Percentiles rank a stretch among this genome's conserved stretches.
These are phyloP conservation scores for Spea bombifrons DNA, from an alignment of 2,113 vertebrate species.

Conservation along the genomic window DNA sequence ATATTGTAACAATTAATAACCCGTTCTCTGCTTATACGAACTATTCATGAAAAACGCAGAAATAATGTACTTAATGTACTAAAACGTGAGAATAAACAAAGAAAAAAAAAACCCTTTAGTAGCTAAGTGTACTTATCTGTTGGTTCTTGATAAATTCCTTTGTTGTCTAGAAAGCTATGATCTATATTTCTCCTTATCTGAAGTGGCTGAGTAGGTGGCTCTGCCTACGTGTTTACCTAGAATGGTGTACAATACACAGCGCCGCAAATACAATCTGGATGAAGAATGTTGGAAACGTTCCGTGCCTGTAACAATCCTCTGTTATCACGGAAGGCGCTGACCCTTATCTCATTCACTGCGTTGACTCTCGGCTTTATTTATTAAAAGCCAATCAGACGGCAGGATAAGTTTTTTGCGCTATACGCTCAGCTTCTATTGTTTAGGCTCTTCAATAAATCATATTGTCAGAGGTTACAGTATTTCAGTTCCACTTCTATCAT, in stretches of 20 bases:
- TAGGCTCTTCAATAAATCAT: constrained; percentile 63
- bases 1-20: too few relatives aligned
- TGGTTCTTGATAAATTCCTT: too few relatives aligned
- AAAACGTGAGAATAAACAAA: too few relatives aligned
- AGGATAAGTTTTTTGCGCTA: constrained; percentile 61
- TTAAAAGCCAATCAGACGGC: constrained; percentile 66
- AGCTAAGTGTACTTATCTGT: too few relatives aligned
- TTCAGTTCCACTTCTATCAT: constrained; percentile 24
- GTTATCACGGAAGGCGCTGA: constrained; percentile 59
- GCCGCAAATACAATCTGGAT: constrained; percentile 50
- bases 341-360: constrained; percentile 54
- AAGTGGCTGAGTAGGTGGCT: fast-evolving
- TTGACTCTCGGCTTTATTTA: constrained; percentile 62
- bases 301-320: constrained; percentile 50
- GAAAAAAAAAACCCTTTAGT: too few relatives aligned
- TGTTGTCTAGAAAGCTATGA: neutral
- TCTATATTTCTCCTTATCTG: constrained; percentile 10
- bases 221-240: neutral
- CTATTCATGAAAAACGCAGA: too few relatives aligned
- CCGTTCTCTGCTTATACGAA: too few relatives aligned
- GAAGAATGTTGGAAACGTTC: constrained; percentile 58
- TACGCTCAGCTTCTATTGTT: constrained; percentile 59
- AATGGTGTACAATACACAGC: constrained; percentile 22
- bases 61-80: too few relatives aligned
- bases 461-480: constrained; percentile 63